Percentiles rank a stretch among this genome's conserved stretches.
These are phyloP conservation scores for Archivesica marissinica DNA, from an alignment of 1,140 invertebrate genomes.

Conservation along the genomic window DNA sequence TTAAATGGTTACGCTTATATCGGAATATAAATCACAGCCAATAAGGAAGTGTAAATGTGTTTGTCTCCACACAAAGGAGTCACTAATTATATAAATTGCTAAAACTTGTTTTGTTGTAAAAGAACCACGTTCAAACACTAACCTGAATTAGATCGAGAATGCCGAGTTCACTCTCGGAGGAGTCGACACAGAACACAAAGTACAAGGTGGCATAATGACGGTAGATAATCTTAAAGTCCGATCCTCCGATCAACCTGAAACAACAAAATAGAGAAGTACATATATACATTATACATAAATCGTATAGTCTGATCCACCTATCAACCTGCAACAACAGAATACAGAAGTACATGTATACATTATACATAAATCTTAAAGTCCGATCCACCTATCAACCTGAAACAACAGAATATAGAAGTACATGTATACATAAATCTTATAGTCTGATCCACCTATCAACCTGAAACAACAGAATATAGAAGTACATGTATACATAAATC, in stretches of 20 bases:
- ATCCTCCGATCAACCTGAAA: slow-evolving; percentile 93
- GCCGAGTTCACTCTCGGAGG: slow-evolving; percentile 99
- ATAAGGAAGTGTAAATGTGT: too few relatives aligned
- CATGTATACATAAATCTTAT: too few relatives aligned
- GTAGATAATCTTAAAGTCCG: slow-evolving; percentile 99
- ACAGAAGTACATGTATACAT: too few relatives aligned
- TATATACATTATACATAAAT: too few relatives aligned
- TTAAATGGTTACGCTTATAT: too few relatives aligned
- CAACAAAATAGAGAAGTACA: slow-evolving; percentile 6
- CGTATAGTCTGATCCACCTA: slow-evolving; percentile 99
- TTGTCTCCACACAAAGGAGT: too few relatives aligned
- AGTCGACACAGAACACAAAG: slow-evolving; percentile 99
- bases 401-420: slow-evolving; percentile 53
- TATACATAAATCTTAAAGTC: slow-evolving; percentile 99
- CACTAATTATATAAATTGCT: not conserved
- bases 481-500: too few relatives aligned
- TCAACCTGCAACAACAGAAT: slow-evolving; percentile 85
- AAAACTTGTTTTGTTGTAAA: not conserved
- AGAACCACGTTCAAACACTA: not conserved
- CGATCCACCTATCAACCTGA: slow-evolving; percentile 94
- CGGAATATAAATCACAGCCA: too few relatives aligned
- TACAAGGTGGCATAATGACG: slow-evolving; percentile 99
- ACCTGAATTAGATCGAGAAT: slow-evolving; percentile 99
- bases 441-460: too few relatives aligned
- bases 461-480: too few relatives aligned